Base-by-base conservation (phyloP, 2,113 vertebrate genomes). In the Heterocephalus glaber region DNA sequence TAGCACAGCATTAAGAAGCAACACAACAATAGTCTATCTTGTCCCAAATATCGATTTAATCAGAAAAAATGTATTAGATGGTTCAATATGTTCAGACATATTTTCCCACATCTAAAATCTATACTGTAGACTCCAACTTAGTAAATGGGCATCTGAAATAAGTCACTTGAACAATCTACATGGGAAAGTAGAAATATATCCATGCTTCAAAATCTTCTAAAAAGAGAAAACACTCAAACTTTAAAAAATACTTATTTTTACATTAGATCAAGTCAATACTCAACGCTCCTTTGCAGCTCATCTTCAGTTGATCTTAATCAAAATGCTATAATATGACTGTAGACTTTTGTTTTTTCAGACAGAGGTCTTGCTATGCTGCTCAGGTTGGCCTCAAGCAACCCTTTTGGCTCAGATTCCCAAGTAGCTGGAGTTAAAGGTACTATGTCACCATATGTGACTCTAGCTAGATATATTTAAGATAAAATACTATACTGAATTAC, bases 191-290 rank as follows among this genome's bases (percentile, higher is more conserved):
- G 52, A 95, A 95, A 60, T 41, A 61, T 28, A 96, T 26, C 44
- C 86, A 0, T 86, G 84, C 30, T 89, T 96, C 52, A 85, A 95
- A 97, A 84, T 60, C 58, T 90, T 94, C 49, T 94, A n/a, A 89
- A 94, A 87, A 92, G 87, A 93, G 72, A 47, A 47, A 47, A 95
- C 17, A 88, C 5, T 96, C 86, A 79, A 95, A 72, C 63, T 2
- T 52, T 80, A 94, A 41, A 76, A 95, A 97, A 82, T 52, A 70
- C 2, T 77, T 66, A 92, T 80, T 70, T 95, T 94, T 88, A 97
- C 30, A 28, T 84, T 70, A 82, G n/a, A 82, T 6, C 33, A 61
- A 92, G 68, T 94, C 79, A 94, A 95, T n/a, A 70, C 76, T 96
- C 38, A 94, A 68, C 22, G 41, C 16, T n/a, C 47, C 20, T 84